These are phyloP conservation scores for Catalaphyllia jardinei DNA, from an alignment of 64 coral and sea anemone species.

Conservation along the genomic window DNA sequence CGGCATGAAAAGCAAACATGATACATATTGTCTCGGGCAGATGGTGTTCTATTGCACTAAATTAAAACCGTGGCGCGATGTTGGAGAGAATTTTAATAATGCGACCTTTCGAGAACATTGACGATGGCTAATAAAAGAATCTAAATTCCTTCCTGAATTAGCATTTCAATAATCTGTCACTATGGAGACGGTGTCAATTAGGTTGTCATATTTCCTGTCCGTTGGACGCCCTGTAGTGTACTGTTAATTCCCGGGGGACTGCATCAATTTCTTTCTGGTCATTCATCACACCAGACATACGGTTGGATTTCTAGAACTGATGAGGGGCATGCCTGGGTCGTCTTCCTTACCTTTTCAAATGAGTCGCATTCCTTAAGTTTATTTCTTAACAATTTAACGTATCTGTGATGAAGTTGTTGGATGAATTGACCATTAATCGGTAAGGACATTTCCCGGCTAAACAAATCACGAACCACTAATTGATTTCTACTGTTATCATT, in stretches of 20 bases:
- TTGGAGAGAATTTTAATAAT: constrained; percentile 28
- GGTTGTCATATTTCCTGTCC: constrained; percentile 72
- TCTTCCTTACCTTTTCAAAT: constrained; percentile 8
- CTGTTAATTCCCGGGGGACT: constrained; percentile 64
- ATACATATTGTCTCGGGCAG: not conserved
- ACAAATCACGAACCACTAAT: constrained; percentile 58
- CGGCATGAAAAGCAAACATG: not conserved
- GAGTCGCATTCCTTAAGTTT: not conserved
- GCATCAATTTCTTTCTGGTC: constrained; percentile 26
- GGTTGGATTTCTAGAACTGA: constrained; percentile 56
- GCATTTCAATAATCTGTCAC: constrained; percentile 80
- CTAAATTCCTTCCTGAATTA: constrained; percentile 78
- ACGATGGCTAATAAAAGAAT: not conserved
- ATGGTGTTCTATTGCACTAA: not conserved
- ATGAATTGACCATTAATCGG: constrained; percentile 21
- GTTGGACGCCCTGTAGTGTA: constrained; percentile 60
- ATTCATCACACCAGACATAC: constrained; percentile 17
- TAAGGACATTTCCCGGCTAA: constrained; percentile 58
- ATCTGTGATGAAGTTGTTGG: not conserved
- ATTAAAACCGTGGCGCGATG: constrained; percentile 6
- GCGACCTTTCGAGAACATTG: not conserved
- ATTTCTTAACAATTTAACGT: not conserved
- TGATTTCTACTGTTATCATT: constrained; percentile 70
- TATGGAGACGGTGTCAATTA: constrained; percentile 90
- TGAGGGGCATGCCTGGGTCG: constrained; percentile 12